Conservation (phyloP, 2,888 invertebrate species). For the Netelia virgata region DNA sequence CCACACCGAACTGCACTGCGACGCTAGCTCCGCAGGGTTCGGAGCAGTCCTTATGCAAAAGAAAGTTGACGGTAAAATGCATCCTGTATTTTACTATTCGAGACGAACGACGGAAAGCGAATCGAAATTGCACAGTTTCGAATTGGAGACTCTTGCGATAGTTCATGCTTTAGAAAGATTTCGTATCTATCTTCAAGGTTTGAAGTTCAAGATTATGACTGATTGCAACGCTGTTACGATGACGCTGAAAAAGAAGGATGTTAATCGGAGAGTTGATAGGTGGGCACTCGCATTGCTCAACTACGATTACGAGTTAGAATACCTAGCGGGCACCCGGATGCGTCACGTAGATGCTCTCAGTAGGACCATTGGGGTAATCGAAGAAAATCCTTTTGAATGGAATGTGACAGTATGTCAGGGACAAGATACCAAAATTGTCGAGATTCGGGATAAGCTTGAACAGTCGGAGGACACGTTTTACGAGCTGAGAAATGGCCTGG, state of each 20-base stretch:
- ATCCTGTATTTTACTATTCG: conserved; percentile 78
- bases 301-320: conserved; percentile 72
- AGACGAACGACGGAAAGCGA: conserved; percentile 74
- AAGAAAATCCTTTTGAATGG: conserved; percentile 67
- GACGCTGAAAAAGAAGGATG: conserved; percentile 74
- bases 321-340: conserved; percentile 72
- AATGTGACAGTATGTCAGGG: conserved; percentile 64
- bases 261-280: conserved; percentile 76
- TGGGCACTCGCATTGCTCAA: conserved; percentile 76
- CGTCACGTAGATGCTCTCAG: conserved; percentile 76
- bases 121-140: conserved; percentile 77
- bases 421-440: conserved; percentile 54
- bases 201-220: conserved; percentile 74
- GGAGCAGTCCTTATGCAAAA: conserved; percentile 78
- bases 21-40: conserved; percentile 78
- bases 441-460: conserved; percentile 47
- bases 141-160: conserved; percentile 74
- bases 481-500: conserved; percentile 69
- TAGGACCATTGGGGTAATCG: conserved; percentile 58
- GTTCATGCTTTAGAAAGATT: conserved; percentile 74
- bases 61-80: conserved; percentile 72
- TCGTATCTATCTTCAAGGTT: conserved; percentile 72
- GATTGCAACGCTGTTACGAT: conserved; percentile 73
- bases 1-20: conserved; percentile 80
- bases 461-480: conserved; percentile 49